Percentiles rank a stretch among this genome's conserved stretches.
Evolutionary conservation across 2,113 vertebrate genomes (phyloP).

Genomic region (Scytalopus superciliaris): DNA sequence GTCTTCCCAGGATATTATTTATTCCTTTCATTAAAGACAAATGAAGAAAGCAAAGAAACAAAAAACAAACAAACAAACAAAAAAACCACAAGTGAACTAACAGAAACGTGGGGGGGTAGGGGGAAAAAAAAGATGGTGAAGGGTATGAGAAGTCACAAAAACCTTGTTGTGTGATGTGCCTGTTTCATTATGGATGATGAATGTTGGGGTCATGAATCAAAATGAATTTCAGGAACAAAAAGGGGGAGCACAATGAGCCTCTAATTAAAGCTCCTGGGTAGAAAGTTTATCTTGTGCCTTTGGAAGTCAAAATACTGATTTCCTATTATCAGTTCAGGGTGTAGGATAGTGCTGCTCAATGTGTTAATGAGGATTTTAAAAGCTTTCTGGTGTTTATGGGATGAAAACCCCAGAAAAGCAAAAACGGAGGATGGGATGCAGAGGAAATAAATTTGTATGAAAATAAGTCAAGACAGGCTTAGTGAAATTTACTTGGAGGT

Average conservation of each 20-base stretch:
- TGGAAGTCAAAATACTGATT: background rate
- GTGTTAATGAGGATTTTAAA: background rate
- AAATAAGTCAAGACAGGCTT: background rate
- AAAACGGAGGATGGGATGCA: background rate
- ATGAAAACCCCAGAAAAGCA: background rate
- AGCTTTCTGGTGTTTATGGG: background rate
- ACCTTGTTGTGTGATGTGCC: background rate
- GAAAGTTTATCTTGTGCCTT: background rate
- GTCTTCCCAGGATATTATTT: background rate
- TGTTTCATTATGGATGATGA: background rate
- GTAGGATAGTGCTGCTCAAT: background rate
- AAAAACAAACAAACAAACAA: no score
- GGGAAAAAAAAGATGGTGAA: background rate
- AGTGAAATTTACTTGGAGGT: background rate
- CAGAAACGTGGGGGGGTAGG: background rate
- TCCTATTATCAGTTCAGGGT: background rate
- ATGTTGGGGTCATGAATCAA: background rate
- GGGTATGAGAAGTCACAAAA: background rate
- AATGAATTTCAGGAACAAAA: background rate
- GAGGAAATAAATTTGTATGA: background rate
- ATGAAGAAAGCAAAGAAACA: background rate
- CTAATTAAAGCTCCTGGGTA: background rate
- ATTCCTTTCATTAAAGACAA: background rate
- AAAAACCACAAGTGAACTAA: background rate
- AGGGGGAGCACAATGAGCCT: accelerated